These are phyloP conservation scores for Phrynocephalus guinanensis DNA, from an alignment of 2,797 vertebrate species.

Conservation along the genomic window DNA sequence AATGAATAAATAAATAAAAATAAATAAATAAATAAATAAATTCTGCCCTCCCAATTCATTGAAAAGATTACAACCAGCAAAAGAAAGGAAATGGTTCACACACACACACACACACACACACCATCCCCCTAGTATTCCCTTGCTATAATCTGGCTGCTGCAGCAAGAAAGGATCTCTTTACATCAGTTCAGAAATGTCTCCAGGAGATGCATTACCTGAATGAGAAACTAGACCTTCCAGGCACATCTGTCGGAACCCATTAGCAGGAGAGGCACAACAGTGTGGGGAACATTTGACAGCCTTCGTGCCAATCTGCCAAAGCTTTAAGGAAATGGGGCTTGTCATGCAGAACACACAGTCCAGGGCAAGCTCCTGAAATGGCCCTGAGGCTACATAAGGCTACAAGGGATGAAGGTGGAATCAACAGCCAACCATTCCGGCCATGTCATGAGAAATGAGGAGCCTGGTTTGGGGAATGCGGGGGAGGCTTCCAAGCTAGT, in stretches of 20 bases:
- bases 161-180: neutral
- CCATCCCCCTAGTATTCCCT: neutral
- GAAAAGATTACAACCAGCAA: too few species aligned
- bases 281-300: neutral
- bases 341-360: conserved; percentile 4
- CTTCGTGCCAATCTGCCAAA: conserved; percentile 11
- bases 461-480: neutral
- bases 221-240: neutral
- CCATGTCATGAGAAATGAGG: neutral
- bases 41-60: too few species aligned
- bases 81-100: too few species aligned
- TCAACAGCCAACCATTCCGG: conserved; percentile 8
- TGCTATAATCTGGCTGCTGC: neutral
- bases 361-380: neutral
- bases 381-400: conserved; percentile 1
- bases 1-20: too few species aligned
- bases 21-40: too few species aligned
- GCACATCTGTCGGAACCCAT: neutral
- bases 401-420: neutral
- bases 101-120: neutral
- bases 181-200: neutral
- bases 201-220: conserved; percentile 7
- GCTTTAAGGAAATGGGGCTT: neutral
- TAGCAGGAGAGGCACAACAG: neutral
- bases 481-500: neutral